Evolutionary conservation across 2,888 invertebrate genomes (phyloP), one percentile per base, ranked within the genome.

Genomic region (Leptothorax acervorum): DNA sequence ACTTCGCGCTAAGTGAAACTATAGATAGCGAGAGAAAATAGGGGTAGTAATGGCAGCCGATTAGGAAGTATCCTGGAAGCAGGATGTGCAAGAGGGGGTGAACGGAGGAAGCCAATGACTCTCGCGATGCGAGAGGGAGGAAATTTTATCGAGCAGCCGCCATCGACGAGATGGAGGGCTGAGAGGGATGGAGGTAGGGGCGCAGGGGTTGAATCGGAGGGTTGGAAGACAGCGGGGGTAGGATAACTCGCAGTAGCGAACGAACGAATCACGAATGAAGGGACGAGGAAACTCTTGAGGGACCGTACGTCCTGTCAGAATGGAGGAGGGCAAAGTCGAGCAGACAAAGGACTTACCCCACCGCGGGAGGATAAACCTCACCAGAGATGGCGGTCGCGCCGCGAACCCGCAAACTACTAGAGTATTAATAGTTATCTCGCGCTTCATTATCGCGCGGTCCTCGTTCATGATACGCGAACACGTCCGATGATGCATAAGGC

Each of bases 401-500:
- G 86, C 83, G 65, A 74, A 75, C 89, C 93, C 92, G 84, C 93
- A 92, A 92, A 91, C 93, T 92, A 91, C 92, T 93, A 87, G 91
- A 91, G 92, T 93, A 93, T 93, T 93, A 87, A 93, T 93, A 89
- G 90, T 87, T 89, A 91, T 91, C 87, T 90, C 92, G 79, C 75
- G 86, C 83, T 92, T 91, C 91, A 93, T 93, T 92, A 93, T 89
- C 86, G 63, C 78, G 76, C 42, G 87, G 79, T 76, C 55, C 66
- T 63, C 70, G 83, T 65, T 86, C 73, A 78, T 78, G 82, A 78
- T 78, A 83, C 60, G 66, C 65, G 60, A 57, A 57, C 28, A n/a
- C 23, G 39, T 78, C n/a, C 28, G 53, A 42, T 11, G 12, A 42
- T 39, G 66, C 12, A 53, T 15, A 12, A 65, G 23, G 18, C 6